These are phyloP conservation scores for Malurus leucopterus DNA, from an alignment of 2,797 vertebrate genomes.

Conservation along the genomic window DNA sequence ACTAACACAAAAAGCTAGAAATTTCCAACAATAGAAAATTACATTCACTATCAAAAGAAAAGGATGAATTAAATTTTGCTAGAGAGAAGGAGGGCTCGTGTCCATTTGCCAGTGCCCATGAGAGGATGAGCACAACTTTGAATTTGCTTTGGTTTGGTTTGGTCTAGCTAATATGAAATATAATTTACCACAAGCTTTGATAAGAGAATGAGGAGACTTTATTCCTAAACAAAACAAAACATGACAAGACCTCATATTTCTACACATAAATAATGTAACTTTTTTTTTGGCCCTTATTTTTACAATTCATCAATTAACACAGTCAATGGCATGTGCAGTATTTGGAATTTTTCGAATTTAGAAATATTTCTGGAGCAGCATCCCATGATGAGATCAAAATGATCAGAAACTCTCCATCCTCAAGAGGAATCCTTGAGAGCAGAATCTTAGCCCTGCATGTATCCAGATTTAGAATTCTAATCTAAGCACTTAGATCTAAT, in stretches of 20 bases:
- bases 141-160: neutral
- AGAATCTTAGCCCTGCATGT: neutral
- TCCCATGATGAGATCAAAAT: neutral
- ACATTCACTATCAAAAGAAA: neutral
- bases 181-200: neutral
- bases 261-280: neutral
- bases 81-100: neutral
- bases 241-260: neutral
- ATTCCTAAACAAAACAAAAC: neutral
- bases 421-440: neutral
- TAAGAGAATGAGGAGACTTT: neutral
- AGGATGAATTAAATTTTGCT: neutral
- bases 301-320: rapidly evolving
- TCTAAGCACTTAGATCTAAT: neutral
- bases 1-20: neutral
- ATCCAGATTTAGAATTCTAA: neutral
- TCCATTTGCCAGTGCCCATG: neutral
- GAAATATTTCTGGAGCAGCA: neutral
- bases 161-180: neutral
- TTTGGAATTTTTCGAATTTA: neutral
- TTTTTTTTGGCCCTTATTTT: neutral
- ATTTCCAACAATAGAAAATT: neutral
- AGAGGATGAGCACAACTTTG: neutral
- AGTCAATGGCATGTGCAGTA: neutral
- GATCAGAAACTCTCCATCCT: neutral